These are phyloP conservation scores for Cheilosia vernalis DNA, from an alignment of 2,888 invertebrate species.

Conservation along the genomic window DNA sequence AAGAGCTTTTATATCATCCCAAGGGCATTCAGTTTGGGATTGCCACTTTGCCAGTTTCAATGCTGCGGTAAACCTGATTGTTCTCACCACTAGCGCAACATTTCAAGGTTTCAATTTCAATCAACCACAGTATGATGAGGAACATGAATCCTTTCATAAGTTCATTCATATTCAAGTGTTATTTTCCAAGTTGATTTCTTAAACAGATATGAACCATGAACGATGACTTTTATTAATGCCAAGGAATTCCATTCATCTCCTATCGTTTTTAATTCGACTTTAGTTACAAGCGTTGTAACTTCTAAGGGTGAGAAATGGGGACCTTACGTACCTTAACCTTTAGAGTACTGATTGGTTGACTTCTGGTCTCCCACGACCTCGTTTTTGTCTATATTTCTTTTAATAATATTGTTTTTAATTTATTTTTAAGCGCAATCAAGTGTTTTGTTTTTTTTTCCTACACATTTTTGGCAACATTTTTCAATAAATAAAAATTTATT, in stretches of 20 bases:
- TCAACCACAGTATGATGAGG: not conserved
- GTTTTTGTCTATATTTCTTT: no score
- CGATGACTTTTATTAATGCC: not conserved
- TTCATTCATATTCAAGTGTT: conserved; percentile 42
- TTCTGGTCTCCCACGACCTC: no score
- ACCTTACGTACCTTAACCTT: no score
- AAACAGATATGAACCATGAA: not conserved
- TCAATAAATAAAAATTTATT: no score
- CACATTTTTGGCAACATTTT: no score
- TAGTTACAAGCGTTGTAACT: not conserved
- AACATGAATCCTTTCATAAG: not conserved
- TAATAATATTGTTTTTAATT: no score
- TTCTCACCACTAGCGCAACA: not conserved
- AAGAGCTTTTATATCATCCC: no score
- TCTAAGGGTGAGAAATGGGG: no score
- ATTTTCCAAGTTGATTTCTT: conserved; percentile 3
- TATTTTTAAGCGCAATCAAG: no score
- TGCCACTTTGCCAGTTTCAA: not conserved
- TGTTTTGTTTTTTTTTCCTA: no score
- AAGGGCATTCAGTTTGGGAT: not conserved
- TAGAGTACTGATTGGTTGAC: no score
- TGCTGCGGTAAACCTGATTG: not conserved
- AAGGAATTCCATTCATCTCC: not conserved
- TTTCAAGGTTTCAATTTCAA: not conserved
- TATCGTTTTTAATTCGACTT: not conserved